Percentiles rank a stretch among this genome's conserved stretches.
phyloP scores from a whole-genome alignment of 2,888 invertebrate genomes.

The Drosophila glabriapex region DNA sequence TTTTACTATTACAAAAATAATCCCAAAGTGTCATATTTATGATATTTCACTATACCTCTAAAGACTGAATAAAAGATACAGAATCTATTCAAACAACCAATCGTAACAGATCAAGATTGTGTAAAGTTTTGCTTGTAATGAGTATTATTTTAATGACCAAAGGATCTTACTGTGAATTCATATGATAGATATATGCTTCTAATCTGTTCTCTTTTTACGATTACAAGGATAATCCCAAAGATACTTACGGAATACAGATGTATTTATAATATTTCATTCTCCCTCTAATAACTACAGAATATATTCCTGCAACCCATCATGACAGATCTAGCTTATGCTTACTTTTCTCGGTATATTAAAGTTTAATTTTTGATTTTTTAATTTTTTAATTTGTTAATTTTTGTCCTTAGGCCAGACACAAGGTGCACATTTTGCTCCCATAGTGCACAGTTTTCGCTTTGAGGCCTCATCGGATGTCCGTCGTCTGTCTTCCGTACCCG shows the following conservation, averaged over 20 bases:
- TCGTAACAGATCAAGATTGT: background rate
- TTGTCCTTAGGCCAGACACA: background rate
- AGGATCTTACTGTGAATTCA: background rate
- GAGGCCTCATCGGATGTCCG: constrained; percentile 36
- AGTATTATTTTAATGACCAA: background rate
- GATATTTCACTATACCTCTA: background rate
- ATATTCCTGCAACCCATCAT: too few species aligned
- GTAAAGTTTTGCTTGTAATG: background rate
- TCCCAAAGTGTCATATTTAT: background rate
- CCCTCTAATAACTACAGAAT: too few species aligned
- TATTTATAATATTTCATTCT: background rate
- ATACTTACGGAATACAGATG: background rate
- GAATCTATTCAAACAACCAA: background rate
- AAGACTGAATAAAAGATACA: background rate
- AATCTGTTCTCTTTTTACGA: background rate
- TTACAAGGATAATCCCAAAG: background rate
- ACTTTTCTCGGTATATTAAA: background rate
- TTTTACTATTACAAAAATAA: background rate
- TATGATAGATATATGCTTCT: background rate
- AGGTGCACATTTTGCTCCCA: constrained; percentile 2
- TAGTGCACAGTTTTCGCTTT: constrained; percentile 26
- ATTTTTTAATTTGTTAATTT: too few species aligned
- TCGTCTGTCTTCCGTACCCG: constrained; percentile 20
- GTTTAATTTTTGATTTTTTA: background rate
- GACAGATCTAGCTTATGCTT: background rate